Conservation (phyloP, 2,888 invertebrate genomes). For the Tiphia femorata region DNA sequence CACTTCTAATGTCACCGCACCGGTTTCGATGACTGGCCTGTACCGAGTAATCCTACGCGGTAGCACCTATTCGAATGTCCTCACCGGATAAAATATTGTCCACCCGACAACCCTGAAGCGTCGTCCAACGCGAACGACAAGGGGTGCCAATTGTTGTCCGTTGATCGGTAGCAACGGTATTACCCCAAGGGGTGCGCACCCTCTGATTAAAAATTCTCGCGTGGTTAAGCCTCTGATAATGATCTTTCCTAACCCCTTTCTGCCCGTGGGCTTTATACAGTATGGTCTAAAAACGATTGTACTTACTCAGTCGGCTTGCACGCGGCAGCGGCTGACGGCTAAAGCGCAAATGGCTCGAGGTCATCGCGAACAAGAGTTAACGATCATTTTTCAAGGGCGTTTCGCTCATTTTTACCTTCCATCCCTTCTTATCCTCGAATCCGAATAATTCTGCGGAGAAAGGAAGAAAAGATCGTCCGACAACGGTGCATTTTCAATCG, state of each 20-base stretch:
- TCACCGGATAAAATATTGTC: conserved; percentile 52
- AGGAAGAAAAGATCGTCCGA: background rate
- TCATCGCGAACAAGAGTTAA: conserved; percentile 60
- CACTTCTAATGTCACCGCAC: conserved; percentile 49
- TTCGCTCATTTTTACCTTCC: conserved; percentile 13
- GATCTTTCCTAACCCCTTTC: conserved; percentile 68
- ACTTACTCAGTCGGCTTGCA: conserved; percentile 62
- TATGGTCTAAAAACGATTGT: conserved; percentile 64
- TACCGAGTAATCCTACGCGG: conserved; percentile 49
- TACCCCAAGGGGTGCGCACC: conserved; percentile 67
- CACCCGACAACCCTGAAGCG: conserved; percentile 9
- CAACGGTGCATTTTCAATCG: background rate
- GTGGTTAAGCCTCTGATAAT: conserved; percentile 70
- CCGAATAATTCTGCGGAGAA: background rate
- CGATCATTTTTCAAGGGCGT: conserved; percentile 49
- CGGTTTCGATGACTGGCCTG: conserved; percentile 58
- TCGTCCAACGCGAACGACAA: conserved; percentile 39
- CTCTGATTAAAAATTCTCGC: conserved; percentile 70
- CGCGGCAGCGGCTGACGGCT: conserved; percentile 38
- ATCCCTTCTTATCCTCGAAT: background rate
- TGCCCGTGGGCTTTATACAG: conserved; percentile 59
- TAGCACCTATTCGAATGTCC: conserved; percentile 51
- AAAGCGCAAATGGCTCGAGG: conserved; percentile 61
- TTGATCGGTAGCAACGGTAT: conserved; percentile 59
- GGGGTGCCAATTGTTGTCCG: conserved; percentile 59